Conservation (phyloP, 2,113 vertebrate genomes). For the Actinemys pallida region DNA sequence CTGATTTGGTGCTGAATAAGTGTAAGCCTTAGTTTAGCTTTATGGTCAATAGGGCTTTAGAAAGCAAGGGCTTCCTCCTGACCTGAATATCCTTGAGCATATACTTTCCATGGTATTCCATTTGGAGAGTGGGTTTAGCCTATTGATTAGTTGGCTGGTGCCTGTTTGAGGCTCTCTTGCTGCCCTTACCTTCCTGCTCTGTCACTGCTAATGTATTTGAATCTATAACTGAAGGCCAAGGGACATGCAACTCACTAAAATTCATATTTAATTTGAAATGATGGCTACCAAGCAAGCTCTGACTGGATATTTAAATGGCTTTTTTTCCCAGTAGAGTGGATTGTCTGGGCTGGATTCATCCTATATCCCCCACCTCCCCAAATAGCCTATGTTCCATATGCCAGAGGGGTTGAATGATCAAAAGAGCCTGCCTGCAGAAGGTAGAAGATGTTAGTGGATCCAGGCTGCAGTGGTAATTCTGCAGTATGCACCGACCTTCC, state of each 20-base stretch:
- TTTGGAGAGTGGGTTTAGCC: not conserved
- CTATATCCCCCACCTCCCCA: constrained; percentile 39
- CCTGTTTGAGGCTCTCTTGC: constrained; percentile 2
- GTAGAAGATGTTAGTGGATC: fast-evolving
- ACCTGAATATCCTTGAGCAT: not conserved
- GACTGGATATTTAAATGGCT: not conserved
- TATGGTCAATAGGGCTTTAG: not conserved
- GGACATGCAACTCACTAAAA: not conserved
- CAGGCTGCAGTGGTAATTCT: fast-evolving
- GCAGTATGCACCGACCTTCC: fast-evolving
- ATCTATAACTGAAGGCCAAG: constrained; percentile 32
- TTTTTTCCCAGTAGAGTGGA: not conserved
- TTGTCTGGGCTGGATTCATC: not conserved
- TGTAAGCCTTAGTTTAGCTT: fast-evolving
- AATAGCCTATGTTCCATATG: not conserved
- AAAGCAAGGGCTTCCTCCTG: not conserved
- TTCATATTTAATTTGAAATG: not conserved
- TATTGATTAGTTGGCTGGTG: constrained; percentile 31
- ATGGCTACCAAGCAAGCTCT: not conserved
- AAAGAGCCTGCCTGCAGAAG: fast-evolving
- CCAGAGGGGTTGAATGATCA: fast-evolving
- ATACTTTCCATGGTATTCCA: not conserved
- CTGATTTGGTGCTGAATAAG: not conserved
- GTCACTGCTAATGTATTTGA: not conserved
- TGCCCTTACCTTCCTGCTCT: not conserved